phyloP scores from a whole-genome alignment of 2,797 vertebrate genomes.

The Coranthus polyacanthus region DNA sequence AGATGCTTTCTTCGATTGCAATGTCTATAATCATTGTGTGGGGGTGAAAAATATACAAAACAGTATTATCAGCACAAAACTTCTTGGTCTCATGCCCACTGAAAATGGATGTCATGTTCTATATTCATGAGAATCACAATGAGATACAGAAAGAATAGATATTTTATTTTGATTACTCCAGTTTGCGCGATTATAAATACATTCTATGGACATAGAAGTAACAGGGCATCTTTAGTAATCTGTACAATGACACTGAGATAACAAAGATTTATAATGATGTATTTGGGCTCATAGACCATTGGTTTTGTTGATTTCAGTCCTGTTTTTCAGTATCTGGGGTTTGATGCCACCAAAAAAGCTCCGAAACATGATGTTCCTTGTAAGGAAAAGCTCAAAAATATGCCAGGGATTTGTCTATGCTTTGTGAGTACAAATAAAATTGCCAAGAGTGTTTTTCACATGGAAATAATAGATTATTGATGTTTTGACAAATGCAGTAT shows the following conservation, averaged over 20 bases:
- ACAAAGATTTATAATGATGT: slow-evolving; percentile 62
- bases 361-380: too few species aligned
- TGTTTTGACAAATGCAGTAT: slow-evolving; percentile 61
- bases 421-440: slow-evolving; percentile 37
- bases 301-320: slow-evolving; percentile 56
- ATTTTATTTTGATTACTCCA: slow-evolving; percentile 77
- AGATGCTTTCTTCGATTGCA: slow-evolving; percentile 33
- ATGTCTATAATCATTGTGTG: slow-evolving; percentile 34
- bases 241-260: slow-evolving; percentile 72
- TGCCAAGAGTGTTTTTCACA: slow-evolving; percentile 47
- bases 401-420: slow-evolving; percentile 60
- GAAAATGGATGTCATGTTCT: slow-evolving; percentile 50
- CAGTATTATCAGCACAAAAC: slow-evolving; percentile 54
- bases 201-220: slow-evolving; percentile 78
- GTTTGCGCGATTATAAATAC: slow-evolving; percentile 74
- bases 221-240: slow-evolving; percentile 72
- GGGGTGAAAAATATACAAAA: slow-evolving; percentile 52
- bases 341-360: slow-evolving; percentile 52
- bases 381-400: slow-evolving; percentile 68
- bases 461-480: slow-evolving; percentile 65
- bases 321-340: slow-evolving; percentile 49
- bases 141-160: slow-evolving; percentile 76
- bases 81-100: slow-evolving; percentile 14
- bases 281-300: slow-evolving; percentile 59
- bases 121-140: slow-evolving; percentile 73